These are phyloP conservation scores for Clunio marinus DNA, from an alignment of 2,888 invertebrate species.

Conservation along the genomic window DNA sequence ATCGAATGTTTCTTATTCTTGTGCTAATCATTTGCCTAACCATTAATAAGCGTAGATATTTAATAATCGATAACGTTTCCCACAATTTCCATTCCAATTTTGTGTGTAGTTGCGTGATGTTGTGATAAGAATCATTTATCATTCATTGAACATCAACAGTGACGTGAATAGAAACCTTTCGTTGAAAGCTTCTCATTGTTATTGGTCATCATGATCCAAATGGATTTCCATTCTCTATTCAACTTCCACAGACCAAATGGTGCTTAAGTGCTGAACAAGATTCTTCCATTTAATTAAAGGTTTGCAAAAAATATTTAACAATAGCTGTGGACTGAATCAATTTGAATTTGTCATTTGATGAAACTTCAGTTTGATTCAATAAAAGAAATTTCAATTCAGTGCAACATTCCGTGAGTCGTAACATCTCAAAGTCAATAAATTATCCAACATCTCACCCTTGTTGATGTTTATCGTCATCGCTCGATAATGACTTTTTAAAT, in stretches of 20 bases:
- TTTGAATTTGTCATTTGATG: too few species aligned
- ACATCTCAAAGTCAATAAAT: not conserved
- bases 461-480: slow-evolving; percentile 15
- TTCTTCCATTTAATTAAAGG: not conserved
- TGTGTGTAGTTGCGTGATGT: not conserved
- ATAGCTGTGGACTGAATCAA: too few species aligned
- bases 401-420: not conserved
- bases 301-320: too few species aligned
- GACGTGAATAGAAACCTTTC: not conserved
- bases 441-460: not conserved
- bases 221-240: not conserved
- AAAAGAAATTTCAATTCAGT: too few species aligned
- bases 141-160: not conserved
- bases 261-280: not conserved
- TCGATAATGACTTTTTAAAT: slow-evolving; percentile 24
- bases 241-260: not conserved
- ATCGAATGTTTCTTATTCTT: too few species aligned
- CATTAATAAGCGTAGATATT: not conserved
- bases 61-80: not conserved
- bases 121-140: slow-evolving; percentile 7
- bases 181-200: not conserved
- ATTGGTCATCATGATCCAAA: not conserved
- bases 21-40: too few species aligned
- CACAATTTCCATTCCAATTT: not conserved
- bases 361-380: too few species aligned